Conservation (phyloP, 2,113 vertebrate genomes). For the Sapayoa aenigma region DNA sequence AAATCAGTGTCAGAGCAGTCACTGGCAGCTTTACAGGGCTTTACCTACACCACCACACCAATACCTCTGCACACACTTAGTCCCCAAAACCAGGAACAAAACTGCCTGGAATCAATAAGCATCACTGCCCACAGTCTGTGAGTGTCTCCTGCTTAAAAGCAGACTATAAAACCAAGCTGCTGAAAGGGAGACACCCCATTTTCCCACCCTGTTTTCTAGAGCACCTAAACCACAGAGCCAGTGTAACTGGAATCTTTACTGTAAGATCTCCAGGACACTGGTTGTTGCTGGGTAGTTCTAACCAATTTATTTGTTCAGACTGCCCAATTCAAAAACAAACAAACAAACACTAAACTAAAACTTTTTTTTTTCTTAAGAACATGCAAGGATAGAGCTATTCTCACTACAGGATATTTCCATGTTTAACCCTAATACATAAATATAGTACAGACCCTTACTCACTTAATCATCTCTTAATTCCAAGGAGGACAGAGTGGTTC, state of each 20-base stretch:
- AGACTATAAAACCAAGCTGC: no score
- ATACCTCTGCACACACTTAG: no score
- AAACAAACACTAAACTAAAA: background rate
- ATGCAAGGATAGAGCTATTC: background rate
- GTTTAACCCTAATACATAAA: background rate
- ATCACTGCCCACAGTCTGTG: no score
- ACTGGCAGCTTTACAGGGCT: background rate
- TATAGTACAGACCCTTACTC: background rate
- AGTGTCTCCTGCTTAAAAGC: background rate
- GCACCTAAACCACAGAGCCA: background rate
- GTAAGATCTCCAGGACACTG: fast-evolving
- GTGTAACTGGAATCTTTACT: background rate
- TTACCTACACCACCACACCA: background rate
- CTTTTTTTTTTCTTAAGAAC: background rate
- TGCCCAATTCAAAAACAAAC: fast-evolving
- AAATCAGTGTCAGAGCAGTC: background rate
- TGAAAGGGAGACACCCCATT: background rate
- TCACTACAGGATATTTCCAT: background rate
- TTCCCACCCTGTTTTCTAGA: background rate
- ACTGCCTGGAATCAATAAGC: background rate
- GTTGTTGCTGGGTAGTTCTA: background rate
- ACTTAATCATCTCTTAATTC: background rate
- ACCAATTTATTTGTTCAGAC: background rate
- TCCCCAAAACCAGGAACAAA: background rate
- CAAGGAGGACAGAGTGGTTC: background rate